Evolutionary conservation across 2,113 vertebrate genomes (phyloP).

Genomic region (Misgurnus anguillicaudatus): DNA sequence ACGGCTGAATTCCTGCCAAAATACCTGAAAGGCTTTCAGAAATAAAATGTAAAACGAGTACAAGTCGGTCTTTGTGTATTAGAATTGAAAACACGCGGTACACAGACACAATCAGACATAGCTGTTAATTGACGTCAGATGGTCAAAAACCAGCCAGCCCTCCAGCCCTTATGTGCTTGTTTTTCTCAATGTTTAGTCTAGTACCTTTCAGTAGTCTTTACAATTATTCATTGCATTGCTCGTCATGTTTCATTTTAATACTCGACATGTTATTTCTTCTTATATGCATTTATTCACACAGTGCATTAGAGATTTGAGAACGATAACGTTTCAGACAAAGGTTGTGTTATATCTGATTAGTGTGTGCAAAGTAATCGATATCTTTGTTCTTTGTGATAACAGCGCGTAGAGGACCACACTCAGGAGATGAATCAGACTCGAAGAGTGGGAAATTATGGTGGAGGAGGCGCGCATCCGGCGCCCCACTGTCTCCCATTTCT

Average conservation of each 20-base stretch:
- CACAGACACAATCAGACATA: neutral
- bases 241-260: too few species aligned
- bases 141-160: too few species aligned
- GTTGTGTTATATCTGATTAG: neutral
- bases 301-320: too few species aligned
- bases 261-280: too few species aligned
- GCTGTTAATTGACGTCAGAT: too few species aligned
- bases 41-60: neutral
- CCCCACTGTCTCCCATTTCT: constrained; percentile 42
- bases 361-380: constrained; percentile 32
- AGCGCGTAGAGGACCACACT: constrained; percentile 34
- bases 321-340: neutral
- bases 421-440: constrained; percentile 47
- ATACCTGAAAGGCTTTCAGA: neutral
- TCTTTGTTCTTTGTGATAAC: constrained; percentile 29
- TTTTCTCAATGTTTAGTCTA: too few species aligned
- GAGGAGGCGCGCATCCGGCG: constrained; percentile 33
- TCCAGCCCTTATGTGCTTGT: too few species aligned
- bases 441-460: constrained; percentile 51
- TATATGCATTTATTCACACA: too few species aligned
- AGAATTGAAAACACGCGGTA: neutral
- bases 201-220: too few species aligned
- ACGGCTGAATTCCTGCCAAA: too few species aligned
- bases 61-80: neutral
- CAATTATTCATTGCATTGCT: too few species aligned